Percentiles rank a stretch among this genome's conserved stretches.
These are phyloP conservation scores for Meteorus sp. DNA, from an alignment of 1,140 invertebrate species.

Conservation along the genomic window DNA sequence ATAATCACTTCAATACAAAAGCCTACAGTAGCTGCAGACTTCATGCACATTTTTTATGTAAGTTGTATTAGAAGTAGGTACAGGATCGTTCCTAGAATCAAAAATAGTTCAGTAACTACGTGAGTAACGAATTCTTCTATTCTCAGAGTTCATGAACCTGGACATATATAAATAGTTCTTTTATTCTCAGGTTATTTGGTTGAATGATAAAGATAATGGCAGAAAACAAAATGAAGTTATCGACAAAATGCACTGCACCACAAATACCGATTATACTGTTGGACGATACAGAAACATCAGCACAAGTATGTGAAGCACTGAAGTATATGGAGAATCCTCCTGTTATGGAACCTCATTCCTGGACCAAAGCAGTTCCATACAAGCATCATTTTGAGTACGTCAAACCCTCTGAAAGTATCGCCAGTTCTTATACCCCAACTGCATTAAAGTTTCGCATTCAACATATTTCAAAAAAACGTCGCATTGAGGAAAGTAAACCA, in stretches of 20 bases:
- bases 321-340: constrained; percentile 9
- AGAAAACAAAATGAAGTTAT: constrained; percentile 9
- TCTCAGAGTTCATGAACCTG: no score
- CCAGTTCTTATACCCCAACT: constrained; percentile 63
- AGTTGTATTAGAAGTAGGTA: no score
- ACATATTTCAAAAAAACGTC: constrained; percentile 51
- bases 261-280: constrained; percentile 29
- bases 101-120: no score
- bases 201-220: neutral
- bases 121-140: no score
- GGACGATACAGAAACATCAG: constrained; percentile 6
- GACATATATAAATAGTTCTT: neutral
- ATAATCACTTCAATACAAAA: no score
- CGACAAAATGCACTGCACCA: constrained; percentile 10
- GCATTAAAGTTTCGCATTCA: constrained; percentile 59
- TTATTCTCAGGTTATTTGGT: neutral
- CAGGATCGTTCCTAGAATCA: no score
- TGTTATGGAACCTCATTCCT: constrained; percentile 58
- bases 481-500: constrained; percentile 42
- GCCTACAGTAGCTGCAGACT: no score
- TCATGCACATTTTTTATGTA: no score
- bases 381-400: constrained; percentile 61
- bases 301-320: neutral
- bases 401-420: constrained; percentile 69
- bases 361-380: constrained; percentile 63